Evolutionary conservation across 2,113 vertebrate species (phyloP), one percentile per base, ranked within the genome.

Genomic region (Pelecanoides urinatrix): DNA sequence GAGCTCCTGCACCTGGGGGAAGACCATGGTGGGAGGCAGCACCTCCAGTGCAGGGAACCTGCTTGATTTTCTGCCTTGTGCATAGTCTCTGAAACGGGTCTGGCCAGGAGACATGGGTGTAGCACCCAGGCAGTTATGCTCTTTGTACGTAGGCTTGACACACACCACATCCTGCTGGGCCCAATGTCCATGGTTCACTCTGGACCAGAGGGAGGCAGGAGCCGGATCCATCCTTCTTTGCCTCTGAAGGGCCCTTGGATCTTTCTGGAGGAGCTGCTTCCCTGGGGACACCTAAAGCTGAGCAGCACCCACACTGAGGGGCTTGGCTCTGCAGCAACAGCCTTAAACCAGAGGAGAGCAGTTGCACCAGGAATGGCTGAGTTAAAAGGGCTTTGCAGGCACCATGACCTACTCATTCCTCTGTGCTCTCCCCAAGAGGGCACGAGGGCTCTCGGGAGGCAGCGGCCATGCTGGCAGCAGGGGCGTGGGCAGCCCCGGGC

Each of bases 361-460:
- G 19, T 6, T 13, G 11, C 8, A 2, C 34, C 32, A 4, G 53
- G 16, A 25, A 12, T 40, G n/a, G 23, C 11, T 1, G 1, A 9
- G 13, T 56, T 8, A 3, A 16, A 18, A 47, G 27, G 56, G 25
- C 27, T 68, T 42, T 55, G 55, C 32, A 25, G 52, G n/a, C 25
- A 12, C 25, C 36, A 1, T 2, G 29, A 13, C 61, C 16, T 17
- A 1, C 61, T 78, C 32, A 25, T 73, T 27, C 47, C 47, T 61
- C 34, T 10, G 23, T 0, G 1, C 45, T 53, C 16, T 58, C 13
- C 56, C 49, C 26, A 21, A 6, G 30, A 7, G 16, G 29, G 19
- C 53, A 32, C 0, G 0, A 62, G 10, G 38, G 27, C 49, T 61
- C 27, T 6, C 0, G 0, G 3, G 23, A 42, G 29, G 12, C 53